These are phyloP conservation scores for Drosophila nigritarsus DNA, from an alignment of 2,888 invertebrate species.

Conservation along the genomic window DNA sequence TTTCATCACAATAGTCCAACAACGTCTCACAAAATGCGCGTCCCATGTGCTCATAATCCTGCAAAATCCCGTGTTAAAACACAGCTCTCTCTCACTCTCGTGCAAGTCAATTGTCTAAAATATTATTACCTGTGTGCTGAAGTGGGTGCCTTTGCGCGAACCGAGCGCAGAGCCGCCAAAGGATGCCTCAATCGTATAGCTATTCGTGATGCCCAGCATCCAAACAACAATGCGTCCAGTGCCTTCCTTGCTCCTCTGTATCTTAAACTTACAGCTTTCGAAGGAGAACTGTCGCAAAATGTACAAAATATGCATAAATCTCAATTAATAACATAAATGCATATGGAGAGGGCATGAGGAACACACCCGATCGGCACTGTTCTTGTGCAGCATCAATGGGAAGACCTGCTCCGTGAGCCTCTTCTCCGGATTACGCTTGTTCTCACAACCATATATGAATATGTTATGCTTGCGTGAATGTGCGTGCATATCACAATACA, in stretches of 20 bases:
- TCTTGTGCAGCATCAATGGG: conserved; percentile 96
- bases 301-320: neutral
- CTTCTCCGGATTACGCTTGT: conserved; percentile 91
- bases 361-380: conserved; percentile 93
- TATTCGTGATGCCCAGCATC: conserved; percentile 97
- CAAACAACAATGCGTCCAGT: conserved; percentile 97
- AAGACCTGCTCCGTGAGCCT: conserved; percentile 96
- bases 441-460: conserved; percentile 98
- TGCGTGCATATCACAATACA: conserved; percentile 97
- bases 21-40: conserved; percentile 96
- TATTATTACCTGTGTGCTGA: conserved; percentile 87
- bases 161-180: conserved; percentile 95
- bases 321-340: neutral
- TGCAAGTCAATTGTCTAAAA: neutral
- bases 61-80: conserved; percentile 44
- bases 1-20: conserved; percentile 95
- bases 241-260: conserved; percentile 97
- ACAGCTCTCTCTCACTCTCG: neutral
- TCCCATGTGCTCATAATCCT: conserved; percentile 93
- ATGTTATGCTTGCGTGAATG: conserved; percentile 98
- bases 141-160: conserved; percentile 93
- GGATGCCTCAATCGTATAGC: conserved; percentile 98
- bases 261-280: conserved; percentile 96
- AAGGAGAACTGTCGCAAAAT: conserved; percentile 90
- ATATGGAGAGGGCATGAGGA: neutral